Percentiles rank a stretch among this genome's conserved stretches.
Conservation (phyloP, 2,797 vertebrate species). For the Poecilia velifera region DNA sequence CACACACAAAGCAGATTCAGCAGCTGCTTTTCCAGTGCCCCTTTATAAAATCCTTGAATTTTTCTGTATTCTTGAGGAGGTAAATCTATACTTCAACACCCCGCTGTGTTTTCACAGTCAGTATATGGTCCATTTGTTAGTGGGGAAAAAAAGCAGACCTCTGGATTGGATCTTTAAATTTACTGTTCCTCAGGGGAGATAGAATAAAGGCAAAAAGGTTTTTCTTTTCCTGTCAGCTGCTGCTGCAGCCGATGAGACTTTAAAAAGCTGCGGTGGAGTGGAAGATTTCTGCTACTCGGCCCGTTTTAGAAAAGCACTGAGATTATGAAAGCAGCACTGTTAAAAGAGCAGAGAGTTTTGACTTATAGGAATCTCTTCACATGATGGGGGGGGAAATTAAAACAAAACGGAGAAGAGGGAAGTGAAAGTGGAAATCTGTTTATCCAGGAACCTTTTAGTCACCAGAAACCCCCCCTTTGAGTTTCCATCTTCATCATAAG, state of each 20-base stretch:
- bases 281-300: neutral
- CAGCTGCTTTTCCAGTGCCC: neutral
- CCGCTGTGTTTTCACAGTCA: neutral
- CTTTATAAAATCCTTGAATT: neutral
- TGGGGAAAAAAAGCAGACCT: neutral
- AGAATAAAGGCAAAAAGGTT: neutral
- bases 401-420: neutral
- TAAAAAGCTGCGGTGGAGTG: neutral
- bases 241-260: neutral
- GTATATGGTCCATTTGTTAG: neutral
- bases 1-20: neutral
- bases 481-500: constrained; percentile 1
- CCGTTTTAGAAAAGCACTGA: neutral
- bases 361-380: neutral
- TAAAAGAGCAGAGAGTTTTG: neutral
- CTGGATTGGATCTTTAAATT: neutral
- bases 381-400: neutral
- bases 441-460: constrained; percentile 37
- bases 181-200: neutral
- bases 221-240: neutral
- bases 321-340: neutral
- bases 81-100: neutral
- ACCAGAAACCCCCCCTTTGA: constrained; percentile 51
- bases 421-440: constrained; percentile 1
- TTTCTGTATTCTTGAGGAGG: neutral